A percentile compares a stretch with the other conserved stretches of the same genome.
Evolutionary conservation across 35 echinoderm and acorn worm genomes (phyloP).

Genomic region (Apostichopus parvimensis): DNA sequence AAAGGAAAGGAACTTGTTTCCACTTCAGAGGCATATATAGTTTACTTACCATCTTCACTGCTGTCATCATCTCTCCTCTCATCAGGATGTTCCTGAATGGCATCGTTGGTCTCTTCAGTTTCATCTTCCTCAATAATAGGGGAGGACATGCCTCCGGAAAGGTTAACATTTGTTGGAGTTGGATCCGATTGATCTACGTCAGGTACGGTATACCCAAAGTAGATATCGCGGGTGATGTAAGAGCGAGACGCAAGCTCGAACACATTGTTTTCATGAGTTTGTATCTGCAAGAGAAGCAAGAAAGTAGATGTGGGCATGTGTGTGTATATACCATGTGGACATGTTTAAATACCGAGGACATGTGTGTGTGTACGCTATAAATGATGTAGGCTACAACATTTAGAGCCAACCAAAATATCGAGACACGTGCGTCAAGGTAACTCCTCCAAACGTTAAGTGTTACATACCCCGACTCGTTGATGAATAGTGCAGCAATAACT

Average conservation of each 20-base stretch:
- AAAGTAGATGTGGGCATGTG: background rate
- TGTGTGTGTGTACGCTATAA: too few species aligned
- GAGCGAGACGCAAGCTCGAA: conserved; percentile 52
- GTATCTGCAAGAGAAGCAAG: conserved; percentile 39
- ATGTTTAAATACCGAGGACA: too few species aligned
- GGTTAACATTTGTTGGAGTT: background rate
- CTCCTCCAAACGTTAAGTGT: too few species aligned
- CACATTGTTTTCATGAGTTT: conserved; percentile 57
- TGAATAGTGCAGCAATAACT: too few species aligned
- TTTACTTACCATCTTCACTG: conserved; percentile 43
- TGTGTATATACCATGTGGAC: too few species aligned
- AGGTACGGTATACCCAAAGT: background rate
- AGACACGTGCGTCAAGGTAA: too few species aligned
- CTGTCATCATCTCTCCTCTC: conserved; percentile 5
- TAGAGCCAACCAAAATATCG: too few species aligned
- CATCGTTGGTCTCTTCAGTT: background rate
- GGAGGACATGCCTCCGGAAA: background rate
- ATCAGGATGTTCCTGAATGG: background rate
- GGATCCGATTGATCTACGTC: background rate
- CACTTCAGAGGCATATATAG: too few species aligned
- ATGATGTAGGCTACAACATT: too few species aligned
- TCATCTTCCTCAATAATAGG: background rate
- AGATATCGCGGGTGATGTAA: conserved; percentile 45
- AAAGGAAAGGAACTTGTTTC: background rate
- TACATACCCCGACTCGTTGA: too few species aligned